Evolutionary conservation across 2,113 vertebrate species (phyloP).

Genomic region (Phalacrocorax pelagicus): DNA sequence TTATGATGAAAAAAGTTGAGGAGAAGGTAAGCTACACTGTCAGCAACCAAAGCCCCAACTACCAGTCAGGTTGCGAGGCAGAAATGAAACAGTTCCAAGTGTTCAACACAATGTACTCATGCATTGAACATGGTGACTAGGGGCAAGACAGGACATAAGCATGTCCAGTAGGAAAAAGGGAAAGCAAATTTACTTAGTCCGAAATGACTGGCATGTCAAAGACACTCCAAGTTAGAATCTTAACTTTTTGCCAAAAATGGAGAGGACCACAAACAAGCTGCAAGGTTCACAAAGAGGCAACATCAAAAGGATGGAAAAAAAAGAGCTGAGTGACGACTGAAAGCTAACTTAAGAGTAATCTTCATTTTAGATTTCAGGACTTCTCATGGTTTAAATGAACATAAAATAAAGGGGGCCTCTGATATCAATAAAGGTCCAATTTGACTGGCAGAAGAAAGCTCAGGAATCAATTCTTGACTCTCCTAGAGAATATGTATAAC

Average conservation of each 20-base stretch:
- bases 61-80: neutral
- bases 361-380: neutral
- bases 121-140: neutral
- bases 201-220: neutral
- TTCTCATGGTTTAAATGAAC: neutral
- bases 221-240: neutral
- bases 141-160: neutral
- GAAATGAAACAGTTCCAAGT: neutral
- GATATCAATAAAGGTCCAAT: neutral
- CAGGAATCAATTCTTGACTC: neutral
- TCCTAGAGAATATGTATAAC: neutral
- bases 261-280: neutral
- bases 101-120: accelerated
- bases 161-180: neutral
- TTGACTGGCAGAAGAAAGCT: neutral
- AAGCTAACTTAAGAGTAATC: neutral
- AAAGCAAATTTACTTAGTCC: neutral
- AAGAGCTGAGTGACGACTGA: neutral
- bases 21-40: neutral
- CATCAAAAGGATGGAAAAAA: neutral
- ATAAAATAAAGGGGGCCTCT: neutral
- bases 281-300: neutral
- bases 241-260: neutral
- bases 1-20: neutral
- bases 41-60: neutral